Percentiles rank a stretch among this genome's conserved stretches.
phyloP scores from a whole-genome alignment of 2,797 vertebrate genomes.

The Telmatherina bonti region DNA sequence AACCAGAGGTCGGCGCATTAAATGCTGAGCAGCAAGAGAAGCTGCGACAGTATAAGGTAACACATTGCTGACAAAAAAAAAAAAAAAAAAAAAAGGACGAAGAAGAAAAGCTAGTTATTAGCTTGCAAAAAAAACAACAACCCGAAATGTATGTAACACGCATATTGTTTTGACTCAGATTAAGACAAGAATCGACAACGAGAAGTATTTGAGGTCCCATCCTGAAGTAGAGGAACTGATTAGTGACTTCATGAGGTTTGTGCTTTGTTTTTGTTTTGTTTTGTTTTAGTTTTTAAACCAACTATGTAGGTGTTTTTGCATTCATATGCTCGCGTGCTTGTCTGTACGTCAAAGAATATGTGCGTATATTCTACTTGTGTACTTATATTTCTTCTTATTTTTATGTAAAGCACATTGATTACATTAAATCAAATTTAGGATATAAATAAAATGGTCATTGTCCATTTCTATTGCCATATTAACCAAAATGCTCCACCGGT shows the following conservation, averaged over 20 bases:
- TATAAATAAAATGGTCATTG: no score
- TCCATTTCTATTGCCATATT: no score
- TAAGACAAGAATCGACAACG: constrained; percentile 80
- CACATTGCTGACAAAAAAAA: neutral
- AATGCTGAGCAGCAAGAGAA: constrained; percentile 78
- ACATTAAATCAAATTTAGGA: no score
- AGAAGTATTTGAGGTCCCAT: constrained; percentile 80
- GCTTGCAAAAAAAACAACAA: neutral
- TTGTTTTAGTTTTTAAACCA: neutral
- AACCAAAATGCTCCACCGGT: no score
- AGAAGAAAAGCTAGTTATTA: neutral
- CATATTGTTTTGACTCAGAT: constrained; percentile 65
- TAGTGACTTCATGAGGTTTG: constrained; percentile 79
- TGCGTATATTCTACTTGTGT: no score
- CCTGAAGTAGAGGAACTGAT: constrained; percentile 81
- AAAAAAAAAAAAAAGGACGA: neutral
- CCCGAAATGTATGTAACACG: neutral
- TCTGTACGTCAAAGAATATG: no score
- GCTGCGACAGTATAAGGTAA: constrained; percentile 82
- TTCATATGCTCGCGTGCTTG: no score
- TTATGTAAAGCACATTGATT: no score
- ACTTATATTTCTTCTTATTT: no score
- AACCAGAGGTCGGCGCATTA: constrained; percentile 59
- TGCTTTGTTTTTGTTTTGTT: neutral
- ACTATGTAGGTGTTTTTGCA: no score